Evolutionary conservation across 2,888 invertebrate genomes (phyloP).

Genomic region (Pristionchus arcanus): DNA sequence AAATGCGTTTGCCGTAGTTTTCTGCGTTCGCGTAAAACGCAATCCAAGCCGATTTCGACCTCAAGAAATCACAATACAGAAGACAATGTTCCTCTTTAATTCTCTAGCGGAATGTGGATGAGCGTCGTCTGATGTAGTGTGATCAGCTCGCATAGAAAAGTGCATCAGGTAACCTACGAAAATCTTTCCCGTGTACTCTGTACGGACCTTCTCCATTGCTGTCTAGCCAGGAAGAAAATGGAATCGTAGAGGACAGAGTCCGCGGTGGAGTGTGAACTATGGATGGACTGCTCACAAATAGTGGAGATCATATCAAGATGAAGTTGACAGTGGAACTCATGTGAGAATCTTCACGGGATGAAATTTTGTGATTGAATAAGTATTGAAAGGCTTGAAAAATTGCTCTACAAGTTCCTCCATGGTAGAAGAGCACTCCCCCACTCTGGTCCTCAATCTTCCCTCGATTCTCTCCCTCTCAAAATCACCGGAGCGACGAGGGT

Average conservation of each 20-base stretch:
- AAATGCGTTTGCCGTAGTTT: neutral
- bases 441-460: neutral
- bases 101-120: neutral
- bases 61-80: neutral
- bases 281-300: neutral
- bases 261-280: neutral
- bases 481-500: conserved; percentile 41
- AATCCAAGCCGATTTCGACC: too few relatives aligned
- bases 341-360: neutral
- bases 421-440: neutral
- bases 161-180: neutral
- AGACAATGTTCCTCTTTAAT: neutral
- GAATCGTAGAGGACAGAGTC: neutral
- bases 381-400: neutral
- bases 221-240: neutral
- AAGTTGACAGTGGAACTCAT: neutral
- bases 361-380: neutral
- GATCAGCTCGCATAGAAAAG: neutral
- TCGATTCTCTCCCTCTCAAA: neutral
- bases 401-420: too few relatives aligned
- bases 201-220: neutral
- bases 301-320: neutral
- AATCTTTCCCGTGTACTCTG: neutral
- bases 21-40: neutral
- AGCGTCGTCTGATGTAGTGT: neutral